Percentiles rank a stretch among this genome's conserved stretches.
These are phyloP conservation scores for Sitta carolinensis DNA, from an alignment of 2,797 vertebrate species.

Conservation along the genomic window DNA sequence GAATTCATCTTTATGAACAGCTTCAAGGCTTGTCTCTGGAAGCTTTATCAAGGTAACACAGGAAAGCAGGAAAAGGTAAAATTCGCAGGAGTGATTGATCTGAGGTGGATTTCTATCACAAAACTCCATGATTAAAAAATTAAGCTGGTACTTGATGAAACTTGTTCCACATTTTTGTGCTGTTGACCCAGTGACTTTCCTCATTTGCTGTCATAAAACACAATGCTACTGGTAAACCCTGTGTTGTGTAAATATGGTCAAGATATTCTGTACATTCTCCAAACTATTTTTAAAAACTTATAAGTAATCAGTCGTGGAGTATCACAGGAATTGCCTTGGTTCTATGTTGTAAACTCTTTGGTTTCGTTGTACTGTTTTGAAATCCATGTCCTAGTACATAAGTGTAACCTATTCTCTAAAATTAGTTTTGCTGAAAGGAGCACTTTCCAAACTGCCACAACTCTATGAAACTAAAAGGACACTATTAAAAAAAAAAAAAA, in stretches of 20 bases:
- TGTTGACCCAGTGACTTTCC: background rate
- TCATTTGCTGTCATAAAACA: background rate
- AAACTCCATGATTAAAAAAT: background rate
- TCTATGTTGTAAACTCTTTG: background rate
- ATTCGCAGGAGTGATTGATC: background rate
- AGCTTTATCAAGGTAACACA: slow-evolving; percentile 55
- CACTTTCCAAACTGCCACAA: background rate
- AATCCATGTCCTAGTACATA: background rate
- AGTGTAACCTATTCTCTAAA: background rate
- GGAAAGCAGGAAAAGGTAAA: slow-evolving; percentile 44
- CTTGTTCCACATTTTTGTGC: background rate
- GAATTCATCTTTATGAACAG: background rate
- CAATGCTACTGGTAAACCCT: background rate
- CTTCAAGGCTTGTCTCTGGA: slow-evolving; percentile 16
- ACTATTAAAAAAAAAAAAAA: background rate
- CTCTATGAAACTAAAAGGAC: background rate
- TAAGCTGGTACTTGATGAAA: background rate
- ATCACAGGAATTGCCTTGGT: background rate
- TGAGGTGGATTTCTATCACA: background rate
- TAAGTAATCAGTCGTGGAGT: background rate
- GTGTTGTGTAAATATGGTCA: background rate
- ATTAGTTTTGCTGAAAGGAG: background rate
- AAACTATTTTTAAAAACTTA: background rate
- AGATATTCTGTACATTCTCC: background rate
- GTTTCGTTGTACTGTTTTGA: background rate